These are phyloP conservation scores for Nemopilema nomurai DNA, from an alignment of 30 jellyfish, hydroid and myxozoan species.

Conservation along the genomic window DNA sequence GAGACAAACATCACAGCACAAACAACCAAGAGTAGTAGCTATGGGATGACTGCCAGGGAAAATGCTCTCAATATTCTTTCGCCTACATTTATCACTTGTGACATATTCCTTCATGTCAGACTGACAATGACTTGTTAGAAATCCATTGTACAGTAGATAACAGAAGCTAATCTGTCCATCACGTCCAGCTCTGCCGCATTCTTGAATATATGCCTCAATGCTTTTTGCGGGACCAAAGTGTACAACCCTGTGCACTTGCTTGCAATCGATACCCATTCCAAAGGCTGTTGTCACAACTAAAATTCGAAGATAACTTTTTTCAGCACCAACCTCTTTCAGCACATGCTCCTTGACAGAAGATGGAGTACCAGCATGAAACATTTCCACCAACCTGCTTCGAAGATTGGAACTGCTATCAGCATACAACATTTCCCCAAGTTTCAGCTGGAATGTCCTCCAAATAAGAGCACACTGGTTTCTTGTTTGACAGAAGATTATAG, in stretches of 20 bases:
- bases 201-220: conserved; percentile 45
- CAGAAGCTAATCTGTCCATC: conserved; percentile 38
- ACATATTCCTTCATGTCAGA: conserved; percentile 36
- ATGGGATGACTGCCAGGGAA: conserved; percentile 32
- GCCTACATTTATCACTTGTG: conserved; percentile 9
- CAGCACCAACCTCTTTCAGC: conserved; percentile 4
- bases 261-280: conserved; percentile 66
- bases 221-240: conserved; percentile 65
- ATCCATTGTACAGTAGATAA: conserved; percentile 34
- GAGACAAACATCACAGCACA: conserved; percentile 38
- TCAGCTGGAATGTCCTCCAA: conserved; percentile 29
- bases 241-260: conserved; percentile 27
- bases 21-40: conserved; percentile 1
- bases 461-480: conserved; percentile 39
- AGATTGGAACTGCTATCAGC: neutral
- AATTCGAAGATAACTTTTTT: conserved; percentile 6
- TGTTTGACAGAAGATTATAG: conserved; percentile 43
- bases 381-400: conserved; percentile 33
- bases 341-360: conserved; percentile 38
- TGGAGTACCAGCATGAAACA: conserved; percentile 67
- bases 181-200: conserved; percentile 64
- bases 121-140: conserved; percentile 21
- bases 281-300: conserved; percentile 39
- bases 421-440: conserved; percentile 12
- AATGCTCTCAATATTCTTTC: conserved; percentile 8